Percentiles rank a stretch among this genome's conserved stretches.
Conservation (phyloP, 2,888 invertebrate genomes). For the Altica lythri region DNA sequence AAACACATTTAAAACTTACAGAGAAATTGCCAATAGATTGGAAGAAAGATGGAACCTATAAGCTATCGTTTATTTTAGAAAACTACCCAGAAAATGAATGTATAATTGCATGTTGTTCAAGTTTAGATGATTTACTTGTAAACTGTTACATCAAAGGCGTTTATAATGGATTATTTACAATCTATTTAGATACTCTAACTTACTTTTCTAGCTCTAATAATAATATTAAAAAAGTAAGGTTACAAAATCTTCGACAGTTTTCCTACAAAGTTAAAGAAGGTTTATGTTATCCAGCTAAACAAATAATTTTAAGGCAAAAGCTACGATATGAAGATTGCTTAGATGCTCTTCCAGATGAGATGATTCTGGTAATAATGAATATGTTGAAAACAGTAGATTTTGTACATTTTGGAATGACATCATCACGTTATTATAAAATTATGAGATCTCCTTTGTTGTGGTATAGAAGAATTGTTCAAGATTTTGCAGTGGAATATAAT, state of each 20-base stretch:
- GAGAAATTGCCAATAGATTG: constrained; percentile 43
- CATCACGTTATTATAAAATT: constrained; percentile 42
- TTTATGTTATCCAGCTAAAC: constrained; percentile 49
- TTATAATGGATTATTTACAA: constrained; percentile 36
- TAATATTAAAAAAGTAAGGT: constrained; percentile 32
- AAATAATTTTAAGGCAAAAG: constrained; percentile 28
- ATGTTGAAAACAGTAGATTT: constrained; percentile 42
- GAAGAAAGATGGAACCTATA: constrained; percentile 43
- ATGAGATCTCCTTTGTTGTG: constrained; percentile 37
- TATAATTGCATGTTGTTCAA: constrained; percentile 43
- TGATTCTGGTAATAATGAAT: constrained; percentile 48
- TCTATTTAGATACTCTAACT: constrained; percentile 47
- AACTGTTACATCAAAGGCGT: constrained; percentile 48
- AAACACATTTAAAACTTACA: constrained; percentile 42
- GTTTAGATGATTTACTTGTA: constrained; percentile 49
- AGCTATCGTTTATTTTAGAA: constrained; percentile 44
- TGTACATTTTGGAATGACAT: constrained; percentile 42
- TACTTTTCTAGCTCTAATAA: constrained; percentile 45
- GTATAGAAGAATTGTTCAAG: constrained; percentile 32
- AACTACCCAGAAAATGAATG: constrained; percentile 42
- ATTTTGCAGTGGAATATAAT: constrained; percentile 15
- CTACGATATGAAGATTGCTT: constrained; percentile 45
- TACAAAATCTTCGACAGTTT: constrained; percentile 50
- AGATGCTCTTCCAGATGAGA: constrained; percentile 54
- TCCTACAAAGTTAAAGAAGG: constrained; percentile 49